phyloP scores from a whole-genome alignment of 2,797 vertebrate genomes.

The Poliocrania exsul region DNA sequence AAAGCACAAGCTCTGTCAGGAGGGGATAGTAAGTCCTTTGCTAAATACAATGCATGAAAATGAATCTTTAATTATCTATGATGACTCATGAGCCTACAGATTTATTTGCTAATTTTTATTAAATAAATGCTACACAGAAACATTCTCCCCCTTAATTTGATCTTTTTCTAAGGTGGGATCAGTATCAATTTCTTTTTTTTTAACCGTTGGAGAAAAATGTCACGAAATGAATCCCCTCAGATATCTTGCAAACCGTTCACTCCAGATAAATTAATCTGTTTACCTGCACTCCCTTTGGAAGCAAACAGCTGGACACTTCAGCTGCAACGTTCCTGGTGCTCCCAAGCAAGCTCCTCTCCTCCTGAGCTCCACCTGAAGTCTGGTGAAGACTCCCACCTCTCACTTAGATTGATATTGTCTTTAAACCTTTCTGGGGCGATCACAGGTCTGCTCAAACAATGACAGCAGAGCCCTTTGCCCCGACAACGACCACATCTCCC shows the following conservation, averaged over 20 bases:
- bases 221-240: neutral
- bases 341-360: neutral
- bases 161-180: neutral
- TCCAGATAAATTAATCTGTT: neutral
- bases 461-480: neutral
- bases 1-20: neutral
- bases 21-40: neutral
- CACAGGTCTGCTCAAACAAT: neutral
- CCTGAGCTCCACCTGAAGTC: neutral
- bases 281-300: neutral
- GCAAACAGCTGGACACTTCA: neutral
- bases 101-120: slow-evolving; percentile 12
- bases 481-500: neutral
- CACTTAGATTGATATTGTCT: neutral
- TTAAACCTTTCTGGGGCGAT: neutral
- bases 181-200: neutral
- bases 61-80: neutral
- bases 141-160: neutral
- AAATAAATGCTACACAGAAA: slow-evolving; percentile 24
- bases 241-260: neutral
- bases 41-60: neutral
- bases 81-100: neutral
- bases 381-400: neutral
- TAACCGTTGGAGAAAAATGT: neutral
- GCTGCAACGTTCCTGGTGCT: rapidly evolving